Evolutionary conservation across 2,797 vertebrate species (phyloP).

Genomic region (Lemur catta): DNA sequence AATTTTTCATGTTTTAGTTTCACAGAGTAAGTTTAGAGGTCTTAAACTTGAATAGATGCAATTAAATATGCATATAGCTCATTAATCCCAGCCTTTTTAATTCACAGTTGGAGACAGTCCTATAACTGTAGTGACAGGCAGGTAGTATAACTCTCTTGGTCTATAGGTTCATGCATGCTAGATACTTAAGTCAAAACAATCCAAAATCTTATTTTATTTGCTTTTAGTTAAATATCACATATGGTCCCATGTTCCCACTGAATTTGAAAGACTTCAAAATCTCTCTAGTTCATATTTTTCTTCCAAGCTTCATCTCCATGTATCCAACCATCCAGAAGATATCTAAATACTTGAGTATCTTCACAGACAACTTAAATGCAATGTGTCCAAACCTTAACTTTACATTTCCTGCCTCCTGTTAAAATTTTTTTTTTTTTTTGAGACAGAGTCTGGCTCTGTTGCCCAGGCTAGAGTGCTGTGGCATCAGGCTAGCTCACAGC

Average conservation of each 20-base stretch:
- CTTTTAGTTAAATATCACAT: conserved; percentile 10
- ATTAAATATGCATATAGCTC: not conserved
- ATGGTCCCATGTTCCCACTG: not conserved
- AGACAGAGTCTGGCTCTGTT: too few relatives aligned
- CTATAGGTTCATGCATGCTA: not conserved
- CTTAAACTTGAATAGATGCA: too few relatives aligned
- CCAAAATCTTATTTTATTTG: not conserved
- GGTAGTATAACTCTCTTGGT: not conserved
- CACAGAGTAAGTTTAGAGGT: too few relatives aligned
- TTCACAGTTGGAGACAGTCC: not conserved
- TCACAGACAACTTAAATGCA: not conserved
- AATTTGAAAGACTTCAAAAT: not conserved
- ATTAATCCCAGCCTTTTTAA: not conserved
- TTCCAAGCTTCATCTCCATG: not conserved
- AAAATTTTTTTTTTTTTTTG: too few relatives aligned
- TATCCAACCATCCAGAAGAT: not conserved
- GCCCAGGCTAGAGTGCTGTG: too few relatives aligned
- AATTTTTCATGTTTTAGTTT: too few relatives aligned
- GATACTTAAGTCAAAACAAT: not conserved
- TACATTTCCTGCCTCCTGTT: not conserved
- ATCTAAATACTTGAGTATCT: not conserved
- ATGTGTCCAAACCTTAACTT: not conserved
- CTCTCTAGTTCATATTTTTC: not conserved
- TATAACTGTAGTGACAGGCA: not conserved
- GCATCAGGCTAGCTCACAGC: too few relatives aligned